A percentile compares a stretch with the other conserved stretches of the same genome.
These are phyloP conservation scores for Nasonia longicornis DNA, from an alignment of 1,140 invertebrate genomes.

Conservation along the genomic window DNA sequence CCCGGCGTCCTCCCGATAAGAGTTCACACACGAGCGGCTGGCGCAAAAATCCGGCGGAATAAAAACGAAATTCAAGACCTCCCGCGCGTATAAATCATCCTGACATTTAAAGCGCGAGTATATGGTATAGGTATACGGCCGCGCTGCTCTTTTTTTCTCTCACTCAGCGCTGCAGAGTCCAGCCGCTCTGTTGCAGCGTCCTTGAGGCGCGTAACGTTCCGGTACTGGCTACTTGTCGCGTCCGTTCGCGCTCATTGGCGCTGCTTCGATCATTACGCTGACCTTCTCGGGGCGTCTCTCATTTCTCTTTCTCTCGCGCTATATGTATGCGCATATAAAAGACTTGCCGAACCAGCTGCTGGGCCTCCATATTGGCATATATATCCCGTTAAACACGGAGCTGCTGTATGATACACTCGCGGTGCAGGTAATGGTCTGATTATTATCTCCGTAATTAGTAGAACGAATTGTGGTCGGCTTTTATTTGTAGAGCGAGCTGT, in stretches of 20 bases:
- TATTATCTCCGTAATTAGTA: not conserved
- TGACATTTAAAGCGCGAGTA: slow-evolving; percentile 13
- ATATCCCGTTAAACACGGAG: too few species aligned
- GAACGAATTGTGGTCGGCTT: too few species aligned
- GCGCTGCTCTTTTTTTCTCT: slow-evolving; percentile 3
- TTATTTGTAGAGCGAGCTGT: too few species aligned
- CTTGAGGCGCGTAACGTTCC: slow-evolving; percentile 37
- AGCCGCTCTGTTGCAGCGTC: slow-evolving; percentile 31
- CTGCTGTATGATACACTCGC: too few species aligned
- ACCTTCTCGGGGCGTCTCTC: slow-evolving; percentile 34
- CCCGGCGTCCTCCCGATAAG: not conserved
- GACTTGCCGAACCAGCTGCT: slow-evolving; percentile 19
- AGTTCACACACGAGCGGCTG: not conserved
- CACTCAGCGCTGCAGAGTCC: too few species aligned
- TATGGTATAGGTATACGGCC: not conserved
- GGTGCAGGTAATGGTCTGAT: not conserved
- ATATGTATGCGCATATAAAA: not conserved
- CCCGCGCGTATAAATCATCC: slow-evolving; percentile 4
- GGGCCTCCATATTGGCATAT: slow-evolving; percentile 4
- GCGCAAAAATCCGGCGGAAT: not conserved
- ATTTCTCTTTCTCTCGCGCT: slow-evolving; percentile 17
- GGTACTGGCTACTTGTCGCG: slow-evolving; percentile 16
- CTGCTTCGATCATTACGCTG: slow-evolving; percentile 23
- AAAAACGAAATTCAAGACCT: slow-evolving; percentile 30
- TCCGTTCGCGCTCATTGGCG: slow-evolving; percentile 20